Evolutionary conservation across 2,888 invertebrate species (phyloP).

Genomic region (Agrotis clavis): DNA sequence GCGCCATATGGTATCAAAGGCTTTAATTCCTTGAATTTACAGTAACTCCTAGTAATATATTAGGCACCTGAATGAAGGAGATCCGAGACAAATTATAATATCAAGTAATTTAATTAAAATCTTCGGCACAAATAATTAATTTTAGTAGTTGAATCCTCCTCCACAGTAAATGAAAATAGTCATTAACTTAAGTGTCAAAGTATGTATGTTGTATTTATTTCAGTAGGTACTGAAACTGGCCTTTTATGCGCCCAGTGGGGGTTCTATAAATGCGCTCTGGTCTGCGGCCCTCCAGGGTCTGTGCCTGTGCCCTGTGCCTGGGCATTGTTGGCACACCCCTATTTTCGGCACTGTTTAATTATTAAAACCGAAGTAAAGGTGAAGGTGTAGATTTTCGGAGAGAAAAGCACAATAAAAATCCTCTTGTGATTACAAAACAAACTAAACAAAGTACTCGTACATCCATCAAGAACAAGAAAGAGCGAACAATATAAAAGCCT

Average conservation of each 20-base stretch:
- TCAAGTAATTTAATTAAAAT: conserved; percentile 18
- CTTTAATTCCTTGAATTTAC: conserved; percentile 9
- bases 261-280: no score
- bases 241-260: no score
- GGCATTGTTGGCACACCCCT: no score
- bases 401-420: no score
- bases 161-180: conserved; percentile 22
- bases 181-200: neutral
- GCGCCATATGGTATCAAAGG: conserved; percentile 19
- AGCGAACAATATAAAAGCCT: no score
- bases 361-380: neutral
- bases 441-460: no score
- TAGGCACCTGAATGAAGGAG: conserved; percentile 1
- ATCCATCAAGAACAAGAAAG: no score
- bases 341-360: neutral
- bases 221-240: no score
- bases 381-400: no score
- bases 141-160: conserved; percentile 5
- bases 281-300: no score
- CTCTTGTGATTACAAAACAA: neutral
- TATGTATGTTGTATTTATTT: conserved; percentile 1
- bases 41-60: neutral
- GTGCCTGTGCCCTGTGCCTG: no score
- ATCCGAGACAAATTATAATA: neutral
- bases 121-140: conserved; percentile 3